phyloP scores from a whole-genome alignment of 2,888 invertebrate genomes.

The Anagyrus pseudococci region DNA sequence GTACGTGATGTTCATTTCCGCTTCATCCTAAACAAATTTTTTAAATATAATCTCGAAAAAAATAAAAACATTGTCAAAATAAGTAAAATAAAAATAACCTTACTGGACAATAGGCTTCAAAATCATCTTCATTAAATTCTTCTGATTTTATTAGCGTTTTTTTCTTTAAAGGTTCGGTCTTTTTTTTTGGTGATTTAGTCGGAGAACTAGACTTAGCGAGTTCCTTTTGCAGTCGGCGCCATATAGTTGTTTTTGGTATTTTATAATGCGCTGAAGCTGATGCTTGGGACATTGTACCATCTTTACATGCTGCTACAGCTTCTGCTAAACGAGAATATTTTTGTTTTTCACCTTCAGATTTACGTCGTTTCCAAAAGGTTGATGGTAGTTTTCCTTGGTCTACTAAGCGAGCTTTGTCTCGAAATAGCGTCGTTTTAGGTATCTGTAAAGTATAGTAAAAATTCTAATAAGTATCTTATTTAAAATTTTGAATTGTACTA shows the following conservation, averaged over 20 bases:
- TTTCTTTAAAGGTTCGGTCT: constrained; percentile 6
- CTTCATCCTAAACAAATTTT: constrained; percentile 14
- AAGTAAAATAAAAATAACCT: constrained; percentile 16
- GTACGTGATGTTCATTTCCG: constrained; percentile 58
- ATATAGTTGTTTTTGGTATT: constrained; percentile 63
- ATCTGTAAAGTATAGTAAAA: constrained; percentile 48
- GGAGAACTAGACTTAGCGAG: constrained; percentile 35
- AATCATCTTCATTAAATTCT: constrained; percentile 29
- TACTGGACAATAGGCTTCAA: constrained; percentile 35
- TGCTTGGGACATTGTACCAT: constrained; percentile 62
- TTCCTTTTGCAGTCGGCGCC: constrained; percentile 59
- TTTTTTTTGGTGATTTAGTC: constrained; percentile 5
- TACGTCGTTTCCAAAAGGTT: constrained; percentile 56
- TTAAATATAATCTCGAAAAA: constrained; percentile 1
- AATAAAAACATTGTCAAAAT: constrained; percentile 9
- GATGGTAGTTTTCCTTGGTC: constrained; percentile 59
- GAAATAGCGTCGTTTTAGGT: constrained; percentile 61
- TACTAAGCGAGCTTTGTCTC: constrained; percentile 59
- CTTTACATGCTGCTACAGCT: constrained; percentile 61
- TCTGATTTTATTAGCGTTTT: constrained; percentile 17
- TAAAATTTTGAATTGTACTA: no score
- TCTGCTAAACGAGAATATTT: constrained; percentile 57
- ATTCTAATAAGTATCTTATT: no score
- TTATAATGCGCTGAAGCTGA: constrained; percentile 58
- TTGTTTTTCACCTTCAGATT: constrained; percentile 53